Percentiles rank a stretch among this genome's conserved stretches.
phyloP scores from a whole-genome alignment of 2,888 invertebrate species.

The Ophion obscuratus region DNA sequence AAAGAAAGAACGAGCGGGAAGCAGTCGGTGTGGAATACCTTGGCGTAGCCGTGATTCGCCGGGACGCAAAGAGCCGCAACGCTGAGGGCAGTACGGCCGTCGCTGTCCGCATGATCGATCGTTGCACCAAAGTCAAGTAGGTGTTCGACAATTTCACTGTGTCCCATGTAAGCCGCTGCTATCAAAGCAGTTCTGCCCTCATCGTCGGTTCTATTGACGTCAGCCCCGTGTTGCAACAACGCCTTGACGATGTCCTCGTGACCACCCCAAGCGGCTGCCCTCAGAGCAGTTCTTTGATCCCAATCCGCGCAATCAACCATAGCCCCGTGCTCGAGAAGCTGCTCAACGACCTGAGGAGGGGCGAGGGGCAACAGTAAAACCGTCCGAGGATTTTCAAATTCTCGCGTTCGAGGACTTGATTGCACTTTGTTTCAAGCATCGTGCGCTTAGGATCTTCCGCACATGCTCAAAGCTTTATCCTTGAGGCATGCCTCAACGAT shows the following conservation, averaged over 20 bases:
- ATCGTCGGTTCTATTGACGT: slow-evolving; percentile 93
- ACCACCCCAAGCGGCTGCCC: slow-evolving; percentile 97
- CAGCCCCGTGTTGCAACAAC: slow-evolving; percentile 91
- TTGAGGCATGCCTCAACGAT: slow-evolving; percentile 23
- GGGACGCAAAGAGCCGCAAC: slow-evolving; percentile 94
- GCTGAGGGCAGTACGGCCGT: slow-evolving; percentile 94
- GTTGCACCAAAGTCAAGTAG: slow-evolving; percentile 92
- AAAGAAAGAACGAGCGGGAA: neutral
- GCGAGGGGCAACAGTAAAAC: slow-evolving; percentile 42
- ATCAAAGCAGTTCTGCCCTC: slow-evolving; percentile 96
- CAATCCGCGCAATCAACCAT: slow-evolving; percentile 94
- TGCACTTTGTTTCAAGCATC: slow-evolving; percentile 64
- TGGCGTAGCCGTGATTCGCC: slow-evolving; percentile 90
- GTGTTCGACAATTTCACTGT: slow-evolving; percentile 94
- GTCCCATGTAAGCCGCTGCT: slow-evolving; percentile 98
- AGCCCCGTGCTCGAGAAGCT: slow-evolving; percentile 91
- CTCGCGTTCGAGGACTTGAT: slow-evolving; percentile 51
- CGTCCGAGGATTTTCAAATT: slow-evolving; percentile 37
- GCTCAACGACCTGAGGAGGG: slow-evolving; percentile 89
- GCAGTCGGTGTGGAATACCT: slow-evolving; percentile 78
- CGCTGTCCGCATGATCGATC: slow-evolving; percentile 94
- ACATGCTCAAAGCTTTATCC: slow-evolving; percentile 26
- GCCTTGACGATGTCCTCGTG: slow-evolving; percentile 93
- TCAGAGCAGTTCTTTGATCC: slow-evolving; percentile 94
- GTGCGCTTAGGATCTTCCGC: slow-evolving; percentile 31